These are phyloP conservation scores for Maccullochella peelii DNA, from an alignment of 2,113 vertebrate genomes.

Conservation along the genomic window DNA sequence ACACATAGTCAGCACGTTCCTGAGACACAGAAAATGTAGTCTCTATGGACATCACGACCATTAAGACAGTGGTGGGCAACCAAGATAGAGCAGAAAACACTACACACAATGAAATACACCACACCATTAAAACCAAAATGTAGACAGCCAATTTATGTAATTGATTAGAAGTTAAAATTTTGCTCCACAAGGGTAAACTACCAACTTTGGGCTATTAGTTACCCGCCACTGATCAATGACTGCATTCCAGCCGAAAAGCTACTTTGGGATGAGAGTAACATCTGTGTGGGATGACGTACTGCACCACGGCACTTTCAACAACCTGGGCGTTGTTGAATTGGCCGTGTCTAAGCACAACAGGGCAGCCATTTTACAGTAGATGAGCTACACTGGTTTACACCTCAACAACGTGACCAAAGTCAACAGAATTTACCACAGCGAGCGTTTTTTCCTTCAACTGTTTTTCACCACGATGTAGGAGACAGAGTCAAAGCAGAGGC, in stretches of 20 bases:
- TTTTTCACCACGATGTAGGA: slow-evolving; percentile 66
- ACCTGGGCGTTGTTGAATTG: slow-evolving; percentile 63
- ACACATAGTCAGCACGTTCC: slow-evolving; percentile 52
- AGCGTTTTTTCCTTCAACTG: slow-evolving; percentile 70
- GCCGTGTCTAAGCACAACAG: slow-evolving; percentile 69
- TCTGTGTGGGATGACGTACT: slow-evolving; percentile 74
- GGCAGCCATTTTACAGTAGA: slow-evolving; percentile 71
- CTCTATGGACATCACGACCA: slow-evolving; percentile 53
- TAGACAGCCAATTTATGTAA: slow-evolving; percentile 25
- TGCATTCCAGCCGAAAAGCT: slow-evolving; percentile 71
- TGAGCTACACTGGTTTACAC: slow-evolving; percentile 68
- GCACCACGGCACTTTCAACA: slow-evolving; percentile 73
- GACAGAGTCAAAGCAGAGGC: slow-evolving; percentile 69
- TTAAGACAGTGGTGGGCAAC: slow-evolving; percentile 74
- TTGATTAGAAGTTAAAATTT: slow-evolving; percentile 16
- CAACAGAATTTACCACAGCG: slow-evolving; percentile 67
- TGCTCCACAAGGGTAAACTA: not conserved
- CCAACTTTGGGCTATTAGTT: slow-evolving; percentile 31
- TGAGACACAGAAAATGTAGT: slow-evolving; percentile 32
- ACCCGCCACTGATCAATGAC: slow-evolving; percentile 76
- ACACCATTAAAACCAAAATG: not conserved
- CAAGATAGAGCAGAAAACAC: slow-evolving; percentile 38
- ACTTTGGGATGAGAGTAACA: slow-evolving; percentile 69
- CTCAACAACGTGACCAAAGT: slow-evolving; percentile 58
- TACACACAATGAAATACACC: slow-evolving; percentile 15